Evolutionary conservation across 2,113 vertebrate genomes (phyloP), one percentile per base, ranked within the genome.

Genomic region (Proteles cristata): DNA sequence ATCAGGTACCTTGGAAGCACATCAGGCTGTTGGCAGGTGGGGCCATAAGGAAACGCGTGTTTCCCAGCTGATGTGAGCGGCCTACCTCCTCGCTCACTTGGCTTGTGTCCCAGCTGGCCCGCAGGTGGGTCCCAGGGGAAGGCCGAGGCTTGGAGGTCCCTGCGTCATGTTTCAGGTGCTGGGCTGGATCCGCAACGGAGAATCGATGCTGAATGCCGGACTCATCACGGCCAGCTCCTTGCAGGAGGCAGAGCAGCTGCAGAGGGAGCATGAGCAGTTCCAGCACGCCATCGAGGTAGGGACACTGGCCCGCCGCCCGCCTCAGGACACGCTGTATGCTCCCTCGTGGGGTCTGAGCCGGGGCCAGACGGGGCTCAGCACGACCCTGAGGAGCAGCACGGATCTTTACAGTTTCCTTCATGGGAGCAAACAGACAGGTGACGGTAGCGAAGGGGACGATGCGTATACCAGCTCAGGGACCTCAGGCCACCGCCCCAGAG

Each of bases 121-220:
- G 0, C 21, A n/a, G 43, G 7, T 10, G 14, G 39, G 2, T 25
- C 3, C n/a, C 3, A 0, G 14, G 28, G 55, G 39, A n/a, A 14
- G 55, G 2, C 81, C 0, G 8, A n/a, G 7, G 11, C 82, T 58
- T 5, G 53, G 21, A 68, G 8, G 48, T 2, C 43, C 50, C 15
- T 69, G 1, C 98, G 35, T 91, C 66, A n/a, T 63, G 10, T 98
- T 98, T 19, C 97, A 99, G 99, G 99, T 99, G 86, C 98, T 99
- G 93, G 99, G 99, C 79, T 99, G 99, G 99, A 99, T 99, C 97
- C 99, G 99, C 90, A 99, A 99, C 0, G 99, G 99, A 6, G 99
- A 99, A 98, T 99, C 99, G 0, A 99, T 99, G 99, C 97, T 99
- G 84, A 99, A 99, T 4, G 99, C 99, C 0, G 99, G 99, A 8